Evolutionary conservation across 2,113 vertebrate genomes (phyloP).

Genomic region (Daubentonia madagascariensis): DNA sequence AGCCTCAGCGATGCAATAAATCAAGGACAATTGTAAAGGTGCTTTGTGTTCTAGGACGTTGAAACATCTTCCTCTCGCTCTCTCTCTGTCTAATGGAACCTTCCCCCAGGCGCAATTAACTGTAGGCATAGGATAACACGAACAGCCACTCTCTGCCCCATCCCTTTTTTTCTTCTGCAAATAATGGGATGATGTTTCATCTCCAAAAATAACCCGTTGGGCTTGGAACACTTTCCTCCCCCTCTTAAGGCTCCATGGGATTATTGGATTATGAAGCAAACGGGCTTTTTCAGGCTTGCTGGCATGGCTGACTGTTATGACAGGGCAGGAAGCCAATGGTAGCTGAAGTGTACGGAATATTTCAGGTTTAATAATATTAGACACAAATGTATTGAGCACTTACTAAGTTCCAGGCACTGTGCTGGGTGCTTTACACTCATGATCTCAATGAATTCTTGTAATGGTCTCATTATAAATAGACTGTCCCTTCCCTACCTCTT

Average conservation of each 20-base stretch:
- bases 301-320: neutral
- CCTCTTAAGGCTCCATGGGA: neutral
- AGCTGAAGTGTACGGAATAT: neutral
- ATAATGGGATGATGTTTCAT: conserved; percentile 44
- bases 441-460: neutral
- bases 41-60: conserved; percentile 48
- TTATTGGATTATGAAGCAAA: conserved; percentile 51
- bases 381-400: neutral
- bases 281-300: conserved; percentile 7
- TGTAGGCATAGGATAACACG: neutral
- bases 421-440: neutral
- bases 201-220: conserved; percentile 43
- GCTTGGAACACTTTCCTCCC: conserved; percentile 30
- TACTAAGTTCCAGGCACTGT: neutral
- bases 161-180: neutral
- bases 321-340: neutral
- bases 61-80: conserved; percentile 22
- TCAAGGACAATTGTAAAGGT: conserved; percentile 1
- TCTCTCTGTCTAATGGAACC: neutral
- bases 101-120: conserved; percentile 28
- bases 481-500: neutral
- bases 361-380: neutral
- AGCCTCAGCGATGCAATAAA: neutral
- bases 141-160: neutral
- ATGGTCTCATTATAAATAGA: neutral